Conservation (phyloP, 2,113 vertebrate species). For the Nibea coibor region DNA sequence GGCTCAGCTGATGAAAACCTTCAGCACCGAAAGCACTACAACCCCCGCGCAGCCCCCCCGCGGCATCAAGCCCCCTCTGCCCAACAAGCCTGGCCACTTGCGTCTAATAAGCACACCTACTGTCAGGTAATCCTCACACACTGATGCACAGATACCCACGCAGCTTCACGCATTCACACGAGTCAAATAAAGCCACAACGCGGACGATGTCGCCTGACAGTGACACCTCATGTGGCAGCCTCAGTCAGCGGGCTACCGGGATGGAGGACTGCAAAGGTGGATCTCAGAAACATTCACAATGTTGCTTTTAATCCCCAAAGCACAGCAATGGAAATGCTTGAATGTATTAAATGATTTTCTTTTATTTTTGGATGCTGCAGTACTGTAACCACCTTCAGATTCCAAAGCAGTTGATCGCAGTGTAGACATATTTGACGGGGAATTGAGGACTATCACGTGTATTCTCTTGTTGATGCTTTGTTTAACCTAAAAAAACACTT, state of each 20-base stretch:
- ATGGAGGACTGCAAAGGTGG: constrained; percentile 22
- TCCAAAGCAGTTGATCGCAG: constrained; percentile 57
- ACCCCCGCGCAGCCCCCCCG: constrained; percentile 53
- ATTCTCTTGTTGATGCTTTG: constrained; percentile 40
- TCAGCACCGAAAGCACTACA: constrained; percentile 57
- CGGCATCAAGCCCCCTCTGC: constrained; percentile 80
- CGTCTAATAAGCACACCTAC: constrained; percentile 70
- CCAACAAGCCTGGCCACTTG: constrained; percentile 81
- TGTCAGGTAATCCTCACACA: constrained; percentile 79
- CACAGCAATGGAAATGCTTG: constrained; percentile 65
- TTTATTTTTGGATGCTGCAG: constrained; percentile 74
- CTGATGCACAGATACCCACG: constrained; percentile 2
- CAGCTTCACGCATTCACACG: background rate
- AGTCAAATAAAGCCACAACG: constrained; percentile 19
- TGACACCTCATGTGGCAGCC: constrained; percentile 14
- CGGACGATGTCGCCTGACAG: constrained; percentile 10
- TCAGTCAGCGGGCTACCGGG: constrained; percentile 5
- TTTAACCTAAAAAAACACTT: constrained; percentile 16
- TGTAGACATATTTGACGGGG: constrained; percentile 38
- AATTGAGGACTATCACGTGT: constrained; percentile 44
- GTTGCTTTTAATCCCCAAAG: constrained; percentile 48
- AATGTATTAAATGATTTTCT: constrained; percentile 66
- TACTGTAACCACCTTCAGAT: constrained; percentile 78
- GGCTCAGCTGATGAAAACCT: constrained; percentile 84
- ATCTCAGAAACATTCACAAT: constrained; percentile 55